Evolutionary conservation across 1,140 invertebrate species (phyloP).

Genomic region (Drosophila kohkoa): DNA sequence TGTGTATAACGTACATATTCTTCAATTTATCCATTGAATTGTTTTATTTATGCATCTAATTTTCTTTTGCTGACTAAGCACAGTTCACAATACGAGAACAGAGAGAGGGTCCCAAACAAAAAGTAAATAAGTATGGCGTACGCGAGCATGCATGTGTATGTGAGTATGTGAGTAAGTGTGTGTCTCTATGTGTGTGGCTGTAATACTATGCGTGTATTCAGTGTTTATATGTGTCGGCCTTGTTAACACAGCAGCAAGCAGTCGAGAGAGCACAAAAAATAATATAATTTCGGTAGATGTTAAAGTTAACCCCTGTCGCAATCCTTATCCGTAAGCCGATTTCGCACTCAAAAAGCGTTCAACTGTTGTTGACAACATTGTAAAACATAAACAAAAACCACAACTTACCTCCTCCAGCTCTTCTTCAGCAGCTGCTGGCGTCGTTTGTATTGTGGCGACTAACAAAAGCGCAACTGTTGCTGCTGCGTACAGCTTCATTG

Average conservation of each 20-base stretch:
- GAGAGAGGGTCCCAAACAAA: conserved; percentile 45
- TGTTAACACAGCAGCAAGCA: conserved; percentile 60
- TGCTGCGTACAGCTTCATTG: conserved; percentile 73
- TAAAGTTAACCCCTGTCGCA: conserved; percentile 32
- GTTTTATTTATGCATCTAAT: conserved; percentile 51
- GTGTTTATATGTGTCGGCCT: conserved; percentile 43
- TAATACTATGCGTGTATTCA: conserved; percentile 37
- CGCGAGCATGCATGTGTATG: conserved; percentile 38
- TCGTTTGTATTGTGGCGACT: conserved; percentile 60
- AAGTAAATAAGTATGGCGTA: conserved; percentile 72
- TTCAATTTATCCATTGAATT: conserved; percentile 32
- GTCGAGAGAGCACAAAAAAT: conserved; percentile 40
- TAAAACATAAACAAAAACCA: conserved; percentile 66
- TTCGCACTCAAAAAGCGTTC: conserved; percentile 62
- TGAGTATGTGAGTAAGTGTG: conserved; percentile 14
- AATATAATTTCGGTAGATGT: conserved; percentile 35
- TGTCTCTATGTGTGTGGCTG: conserved; percentile 25
- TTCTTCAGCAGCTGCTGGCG: conserved; percentile 51
- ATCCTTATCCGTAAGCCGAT: conserved; percentile 34
- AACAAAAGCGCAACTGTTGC: conserved; percentile 79
- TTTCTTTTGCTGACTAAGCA: conserved; percentile 64
- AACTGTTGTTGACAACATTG: conserved; percentile 54
- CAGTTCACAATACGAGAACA: conserved; percentile 56
- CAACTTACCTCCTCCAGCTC: conserved; percentile 65
- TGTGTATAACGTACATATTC: conserved; percentile 11